Percentiles rank a stretch among this genome's conserved stretches.
These are phyloP conservation scores for Luperina testacea DNA, from an alignment of 2,888 invertebrate genomes.

Conservation along the genomic window DNA sequence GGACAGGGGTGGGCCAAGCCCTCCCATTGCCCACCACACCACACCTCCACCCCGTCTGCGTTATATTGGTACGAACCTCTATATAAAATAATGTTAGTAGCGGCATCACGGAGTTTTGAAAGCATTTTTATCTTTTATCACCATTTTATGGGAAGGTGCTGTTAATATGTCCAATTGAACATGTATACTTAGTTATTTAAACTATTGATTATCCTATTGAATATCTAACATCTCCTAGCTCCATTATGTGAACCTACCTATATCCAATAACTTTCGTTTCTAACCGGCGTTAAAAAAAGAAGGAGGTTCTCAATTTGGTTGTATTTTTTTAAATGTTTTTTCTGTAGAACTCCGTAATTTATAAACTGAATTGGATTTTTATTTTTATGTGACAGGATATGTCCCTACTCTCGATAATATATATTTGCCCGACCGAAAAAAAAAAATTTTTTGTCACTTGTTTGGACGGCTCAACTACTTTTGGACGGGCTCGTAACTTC, in stretches of 20 bases:
- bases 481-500: too few relatives aligned
- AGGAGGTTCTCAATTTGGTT: too few relatives aligned
- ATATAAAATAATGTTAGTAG: slow-evolving; percentile 20
- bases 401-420: too few relatives aligned
- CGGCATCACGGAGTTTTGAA: slow-evolving; percentile 4
- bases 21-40: slow-evolving; percentile 17
- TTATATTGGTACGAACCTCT: slow-evolving; percentile 18
- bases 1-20: slow-evolving; percentile 16
- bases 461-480: too few relatives aligned
- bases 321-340: too few relatives aligned
- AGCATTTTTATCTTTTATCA: slow-evolving; percentile 12
- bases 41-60: slow-evolving; percentile 34
- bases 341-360: too few relatives aligned
- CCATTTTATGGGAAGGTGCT: not conserved
- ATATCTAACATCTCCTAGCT: not conserved
- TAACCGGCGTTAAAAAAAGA: too few relatives aligned
- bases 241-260: not conserved
- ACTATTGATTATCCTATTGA: not conserved
- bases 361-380: too few relatives aligned
- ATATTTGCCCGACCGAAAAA: too few relatives aligned
- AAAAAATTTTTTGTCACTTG: too few relatives aligned
- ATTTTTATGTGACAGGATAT: too few relatives aligned
- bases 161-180: not conserved
- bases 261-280: not conserved
- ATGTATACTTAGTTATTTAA: too few relatives aligned